Base-by-base conservation (phyloP, 1,140 invertebrate species). In the Bicyclus anynana region DNA sequence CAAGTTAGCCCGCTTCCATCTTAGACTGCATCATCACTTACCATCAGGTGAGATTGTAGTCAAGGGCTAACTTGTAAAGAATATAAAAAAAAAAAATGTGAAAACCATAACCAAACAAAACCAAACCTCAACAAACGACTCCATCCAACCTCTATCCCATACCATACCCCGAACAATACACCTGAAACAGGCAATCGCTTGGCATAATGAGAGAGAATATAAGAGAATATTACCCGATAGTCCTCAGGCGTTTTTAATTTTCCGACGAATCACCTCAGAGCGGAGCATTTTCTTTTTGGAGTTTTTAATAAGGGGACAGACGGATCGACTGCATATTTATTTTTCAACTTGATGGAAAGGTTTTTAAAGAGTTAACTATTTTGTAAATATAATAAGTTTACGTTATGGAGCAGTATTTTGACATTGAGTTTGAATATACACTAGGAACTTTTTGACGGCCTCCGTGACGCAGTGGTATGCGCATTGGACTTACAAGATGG, bases 181-280 rank as follows among this genome's bases (percentile, higher is more conserved):
- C 78, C 82, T 82, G 76, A 72, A 71, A 65, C 65, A 51, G 65
- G 75, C 77, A 76, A 84, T 84, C 78, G 74, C 62, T 67, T 65
- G 50, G 59, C 56, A 62, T 74, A 77, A 81, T 72, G 67, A 75
- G 66, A 61, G 59, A 74, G 74, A 75, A 78, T 82, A 86, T 84
- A 65, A 61, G 59, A 74, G 74, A 75, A 78, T 82, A 86, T 84
- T 81, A 84, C 81, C 65, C 74, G 72, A 84, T 86, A 57, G 75
- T 63, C 83, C 80, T 42, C 44, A 55, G 75, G 83, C 78, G 67
- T 74, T 86, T 86, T 86, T 86, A 86, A 86, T 86, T 84, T 86
- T 62, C 83, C 75, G 61, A 61, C 53, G 67, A 69, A 84, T 84
- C 80, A 78, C 77, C 77, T 66, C 63, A 13, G 51, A 55, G 52